These are phyloP conservation scores for Prionailurus viverrinus DNA, from an alignment of 2,113 vertebrate species.

Conservation along the genomic window DNA sequence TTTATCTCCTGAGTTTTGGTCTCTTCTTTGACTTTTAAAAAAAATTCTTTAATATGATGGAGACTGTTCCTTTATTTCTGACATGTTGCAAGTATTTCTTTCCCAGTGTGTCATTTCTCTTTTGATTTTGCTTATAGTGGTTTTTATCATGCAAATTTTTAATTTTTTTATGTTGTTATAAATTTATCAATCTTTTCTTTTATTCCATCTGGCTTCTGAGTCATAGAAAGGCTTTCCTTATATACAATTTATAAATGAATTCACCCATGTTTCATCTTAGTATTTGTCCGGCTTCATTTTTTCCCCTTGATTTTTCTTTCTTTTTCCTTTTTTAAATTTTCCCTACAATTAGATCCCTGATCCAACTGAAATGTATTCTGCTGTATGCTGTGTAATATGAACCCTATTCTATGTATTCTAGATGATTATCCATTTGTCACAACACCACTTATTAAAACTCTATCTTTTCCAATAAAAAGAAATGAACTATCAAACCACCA, in stretches of 20 bases:
- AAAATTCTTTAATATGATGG: neutral
- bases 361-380: neutral
- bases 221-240: neutral
- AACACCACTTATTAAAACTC: neutral
- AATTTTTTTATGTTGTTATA: neutral
- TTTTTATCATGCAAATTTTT: neutral
- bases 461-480: neutral
- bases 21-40: conserved; percentile 1
- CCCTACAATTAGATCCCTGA: neutral
- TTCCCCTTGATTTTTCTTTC: neutral
- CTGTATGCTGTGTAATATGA: neutral
- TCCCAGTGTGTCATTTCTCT: neutral
- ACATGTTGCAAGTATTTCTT: neutral
- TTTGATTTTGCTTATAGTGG: neutral
- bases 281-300: neutral
- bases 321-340: neutral
- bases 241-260: neutral
- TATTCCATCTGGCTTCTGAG: neutral
- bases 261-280: neutral
- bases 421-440: neutral
- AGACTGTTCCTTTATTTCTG: neutral
- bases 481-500: neutral
- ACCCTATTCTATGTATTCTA: neutral
- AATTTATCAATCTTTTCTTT: neutral
- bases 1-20: neutral